Conservation (phyloP, 2,113 vertebrate species). For the Mormyrus lacerda region DNA sequence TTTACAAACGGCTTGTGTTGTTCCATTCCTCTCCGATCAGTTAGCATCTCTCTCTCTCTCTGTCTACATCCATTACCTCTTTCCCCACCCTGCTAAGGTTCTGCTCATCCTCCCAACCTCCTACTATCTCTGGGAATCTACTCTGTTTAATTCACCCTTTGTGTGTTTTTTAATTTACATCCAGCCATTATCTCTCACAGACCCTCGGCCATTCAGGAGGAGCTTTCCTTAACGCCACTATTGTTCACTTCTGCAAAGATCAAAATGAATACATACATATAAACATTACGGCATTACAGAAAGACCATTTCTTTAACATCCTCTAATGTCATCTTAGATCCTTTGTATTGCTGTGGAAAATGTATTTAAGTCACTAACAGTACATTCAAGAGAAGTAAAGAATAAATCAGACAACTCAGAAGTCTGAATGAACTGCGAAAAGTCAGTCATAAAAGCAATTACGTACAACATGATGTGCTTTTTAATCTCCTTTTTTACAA, state of each 20-base stretch:
- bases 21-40: conserved; percentile 22
- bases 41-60: conserved; percentile 14
- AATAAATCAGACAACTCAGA: not conserved
- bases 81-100: not conserved
- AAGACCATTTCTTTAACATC: not conserved
- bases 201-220: not conserved
- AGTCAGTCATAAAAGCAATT: not conserved
- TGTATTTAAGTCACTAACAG: not conserved
- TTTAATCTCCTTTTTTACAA: not conserved
- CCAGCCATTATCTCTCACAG: not conserved
- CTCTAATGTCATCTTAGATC: not conserved
- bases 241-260: not conserved
- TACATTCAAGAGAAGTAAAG: not conserved
- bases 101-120: not conserved
- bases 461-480: not conserved
- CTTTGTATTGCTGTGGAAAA: not conserved
- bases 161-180: conserved; percentile 6
- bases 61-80: not conserved
- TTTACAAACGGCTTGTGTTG: conserved; percentile 25
- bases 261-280: not conserved
- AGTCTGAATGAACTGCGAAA: not conserved
- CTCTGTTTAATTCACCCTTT: not conserved
- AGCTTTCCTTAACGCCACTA: not conserved
- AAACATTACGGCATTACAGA: not conserved
- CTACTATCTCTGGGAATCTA: not conserved